These are phyloP conservation scores for Dryobates pubescens DNA, from an alignment of 2,797 vertebrate genomes.

Conservation along the genomic window DNA sequence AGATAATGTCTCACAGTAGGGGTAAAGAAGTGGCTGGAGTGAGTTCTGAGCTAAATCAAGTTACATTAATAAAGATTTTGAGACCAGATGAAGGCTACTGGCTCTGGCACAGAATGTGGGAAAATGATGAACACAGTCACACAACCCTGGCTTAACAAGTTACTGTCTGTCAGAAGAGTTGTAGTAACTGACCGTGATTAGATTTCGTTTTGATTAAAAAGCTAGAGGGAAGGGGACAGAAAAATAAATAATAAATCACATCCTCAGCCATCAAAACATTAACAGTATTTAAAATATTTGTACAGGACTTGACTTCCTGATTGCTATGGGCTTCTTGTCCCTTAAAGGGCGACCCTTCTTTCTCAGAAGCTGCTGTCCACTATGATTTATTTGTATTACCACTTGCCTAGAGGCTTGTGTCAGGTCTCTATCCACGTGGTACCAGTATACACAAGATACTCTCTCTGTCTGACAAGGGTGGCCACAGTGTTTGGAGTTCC, in stretches of 20 bases:
- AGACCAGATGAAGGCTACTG: slow-evolving; percentile 2
- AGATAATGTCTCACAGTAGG: neutral
- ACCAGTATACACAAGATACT: neutral
- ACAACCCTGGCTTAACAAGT: slow-evolving; percentile 5
- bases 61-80: slow-evolving; percentile 43
- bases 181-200: neutral
- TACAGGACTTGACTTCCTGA: neutral
- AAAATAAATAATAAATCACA: neutral
- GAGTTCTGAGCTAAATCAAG: slow-evolving; percentile 27
- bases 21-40: neutral
- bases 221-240: slow-evolving; percentile 17
- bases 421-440: neutral
- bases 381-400: neutral
- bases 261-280: neutral
- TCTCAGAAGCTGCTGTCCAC: neutral
- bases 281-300: slow-evolving; percentile 11
- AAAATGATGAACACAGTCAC: neutral
- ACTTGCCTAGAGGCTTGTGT: neutral
- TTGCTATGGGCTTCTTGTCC: neutral
- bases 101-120: neutral
- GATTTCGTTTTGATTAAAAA: slow-evolving; percentile 51
- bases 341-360: neutral
- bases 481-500: neutral
- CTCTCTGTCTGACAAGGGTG: neutral
- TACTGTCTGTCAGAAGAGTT: slow-evolving; percentile 26